Percentiles rank a stretch among this genome's conserved stretches.
Conservation (phyloP, 2,888 invertebrate species). For the Synergus umbraculus region DNA sequence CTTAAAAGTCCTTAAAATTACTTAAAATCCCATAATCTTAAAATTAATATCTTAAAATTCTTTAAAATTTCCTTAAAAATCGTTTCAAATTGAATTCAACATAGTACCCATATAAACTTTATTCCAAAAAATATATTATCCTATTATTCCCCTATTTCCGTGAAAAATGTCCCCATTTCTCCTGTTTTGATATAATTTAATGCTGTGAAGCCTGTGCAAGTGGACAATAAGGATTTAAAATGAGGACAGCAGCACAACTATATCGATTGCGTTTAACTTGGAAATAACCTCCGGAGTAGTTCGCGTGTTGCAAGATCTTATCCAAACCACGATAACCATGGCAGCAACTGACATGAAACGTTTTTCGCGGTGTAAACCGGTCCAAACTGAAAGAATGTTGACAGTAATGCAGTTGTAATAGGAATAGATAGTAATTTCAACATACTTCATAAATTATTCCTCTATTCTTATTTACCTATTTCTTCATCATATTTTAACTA, state of each 20-base stretch:
- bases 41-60: too few species aligned
- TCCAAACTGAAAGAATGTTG: constrained; percentile 34
- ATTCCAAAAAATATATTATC: too few species aligned
- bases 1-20: too few species aligned
- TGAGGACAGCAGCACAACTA: not conserved
- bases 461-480: constrained; percentile 6
- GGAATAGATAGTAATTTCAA: not conserved
- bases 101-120: too few species aligned
- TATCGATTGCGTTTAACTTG: constrained; percentile 9
- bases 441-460: not conserved
- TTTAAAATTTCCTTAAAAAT: too few species aligned
- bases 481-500: not conserved
- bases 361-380: constrained; percentile 24
- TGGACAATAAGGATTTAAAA: not conserved
- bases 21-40: too few species aligned
- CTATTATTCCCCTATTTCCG: too few species aligned
- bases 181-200: too few species aligned
- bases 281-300: constrained; percentile 12
- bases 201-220: not conserved
- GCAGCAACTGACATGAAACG: constrained; percentile 17
- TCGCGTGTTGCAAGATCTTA: constrained; percentile 27
- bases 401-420: constrained; percentile 5
- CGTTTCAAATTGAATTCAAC: too few species aligned
- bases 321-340: constrained; percentile 23
- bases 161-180: not conserved